Percentiles rank a stretch among this genome's conserved stretches.
These are phyloP conservation scores for Agrotis puta DNA, from an alignment of 2,888 invertebrate species.

Conservation along the genomic window DNA sequence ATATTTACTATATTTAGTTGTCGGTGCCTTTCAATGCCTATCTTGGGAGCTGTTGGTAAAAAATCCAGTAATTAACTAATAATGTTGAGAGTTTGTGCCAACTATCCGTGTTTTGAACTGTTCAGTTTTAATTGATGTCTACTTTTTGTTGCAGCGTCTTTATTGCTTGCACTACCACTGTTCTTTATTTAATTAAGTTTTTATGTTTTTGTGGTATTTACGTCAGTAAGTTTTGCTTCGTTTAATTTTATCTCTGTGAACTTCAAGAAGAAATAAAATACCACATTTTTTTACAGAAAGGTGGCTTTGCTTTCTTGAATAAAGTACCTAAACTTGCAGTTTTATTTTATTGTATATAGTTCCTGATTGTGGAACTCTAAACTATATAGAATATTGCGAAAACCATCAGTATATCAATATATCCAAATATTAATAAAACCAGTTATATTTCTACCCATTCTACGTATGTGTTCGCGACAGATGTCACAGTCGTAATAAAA, in stretches of 20 bases:
- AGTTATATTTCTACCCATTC: slow-evolving; percentile 64
- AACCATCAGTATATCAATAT: slow-evolving; percentile 29
- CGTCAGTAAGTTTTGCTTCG: background rate
- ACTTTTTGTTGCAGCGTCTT: slow-evolving; percentile 43
- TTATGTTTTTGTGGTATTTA: background rate
- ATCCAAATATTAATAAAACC: slow-evolving; percentile 62
- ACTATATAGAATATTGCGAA: slow-evolving; percentile 5
- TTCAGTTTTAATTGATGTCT: slow-evolving; percentile 64
- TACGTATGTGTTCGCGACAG: slow-evolving; percentile 67
- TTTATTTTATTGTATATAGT: background rate
- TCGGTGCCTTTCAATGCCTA: slow-evolving; percentile 69
- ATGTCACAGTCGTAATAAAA: slow-evolving; percentile 80
- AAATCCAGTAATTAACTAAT: slow-evolving; percentile 71
- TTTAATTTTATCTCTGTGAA: background rate
- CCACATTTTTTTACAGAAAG: background rate
- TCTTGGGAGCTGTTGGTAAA: slow-evolving; percentile 61
- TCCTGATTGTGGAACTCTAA: too few relatives aligned
- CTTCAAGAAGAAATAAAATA: too few relatives aligned
- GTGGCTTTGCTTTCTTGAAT: background rate
- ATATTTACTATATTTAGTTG: slow-evolving; percentile 77
- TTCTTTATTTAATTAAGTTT: slow-evolving; percentile 24
- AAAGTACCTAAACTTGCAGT: background rate
- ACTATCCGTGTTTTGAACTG: slow-evolving; percentile 47
- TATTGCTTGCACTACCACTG: slow-evolving; percentile 23
- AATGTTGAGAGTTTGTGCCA: slow-evolving; percentile 61